phyloP scores from a whole-genome alignment of 2,113 vertebrate genomes.

The Cynopterus brachyotis region DNA sequence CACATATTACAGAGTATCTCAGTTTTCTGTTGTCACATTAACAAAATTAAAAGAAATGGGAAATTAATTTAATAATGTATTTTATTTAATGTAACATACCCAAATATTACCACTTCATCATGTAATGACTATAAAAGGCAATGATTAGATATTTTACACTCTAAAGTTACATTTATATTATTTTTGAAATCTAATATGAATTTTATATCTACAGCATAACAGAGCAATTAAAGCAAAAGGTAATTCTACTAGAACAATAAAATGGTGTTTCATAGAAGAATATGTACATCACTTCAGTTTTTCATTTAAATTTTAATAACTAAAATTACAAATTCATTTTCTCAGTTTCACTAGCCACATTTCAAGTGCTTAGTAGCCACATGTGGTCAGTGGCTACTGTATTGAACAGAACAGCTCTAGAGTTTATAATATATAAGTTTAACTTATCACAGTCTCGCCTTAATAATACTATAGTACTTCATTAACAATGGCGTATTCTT shows the following conservation, averaged over 20 bases:
- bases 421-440: neutral
- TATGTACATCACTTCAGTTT: neutral
- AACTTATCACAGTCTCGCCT: neutral
- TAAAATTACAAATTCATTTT: neutral
- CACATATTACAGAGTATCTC: neutral
- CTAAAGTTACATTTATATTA: neutral
- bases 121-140: neutral
- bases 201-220: neutral
- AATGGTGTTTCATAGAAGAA: neutral
- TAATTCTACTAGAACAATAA: neutral
- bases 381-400: neutral
- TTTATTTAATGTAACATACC: neutral
- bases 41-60: constrained; percentile 30
- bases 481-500: neutral
- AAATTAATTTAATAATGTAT: neutral
- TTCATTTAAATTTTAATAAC: neutral
- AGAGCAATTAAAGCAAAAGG: neutral
- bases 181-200: neutral
- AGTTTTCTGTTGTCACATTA: constrained; percentile 7
- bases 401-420: neutral
- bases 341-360: neutral
- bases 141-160: neutral
- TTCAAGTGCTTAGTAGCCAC: neutral
- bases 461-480: neutral
- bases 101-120: neutral